Evolutionary conservation across 2,888 invertebrate species (phyloP).

Genomic region (Conomelus anceps): DNA sequence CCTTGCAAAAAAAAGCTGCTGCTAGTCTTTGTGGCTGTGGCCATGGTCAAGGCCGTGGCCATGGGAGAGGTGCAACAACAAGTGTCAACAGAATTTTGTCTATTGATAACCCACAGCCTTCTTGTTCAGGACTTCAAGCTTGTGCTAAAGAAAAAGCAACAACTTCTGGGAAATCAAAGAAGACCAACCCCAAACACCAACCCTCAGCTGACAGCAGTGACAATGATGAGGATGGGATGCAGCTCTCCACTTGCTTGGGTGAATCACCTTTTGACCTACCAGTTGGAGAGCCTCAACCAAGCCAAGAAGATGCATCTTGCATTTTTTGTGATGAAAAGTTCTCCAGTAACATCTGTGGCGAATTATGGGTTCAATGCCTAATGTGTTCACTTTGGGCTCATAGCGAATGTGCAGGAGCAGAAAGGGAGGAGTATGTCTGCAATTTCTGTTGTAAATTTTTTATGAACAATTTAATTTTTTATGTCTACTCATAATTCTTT

Average conservation of each 20-base stretch:
- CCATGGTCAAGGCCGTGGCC: background rate
- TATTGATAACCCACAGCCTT: background rate
- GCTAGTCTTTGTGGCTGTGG: no score
- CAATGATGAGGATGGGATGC: background rate
- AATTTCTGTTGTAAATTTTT: background rate
- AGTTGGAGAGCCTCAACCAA: background rate
- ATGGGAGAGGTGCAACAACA: background rate
- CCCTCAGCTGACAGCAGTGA: background rate
- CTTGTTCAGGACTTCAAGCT: background rate
- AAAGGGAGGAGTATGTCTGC: background rate
- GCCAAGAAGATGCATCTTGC: background rate
- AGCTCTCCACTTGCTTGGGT: background rate
- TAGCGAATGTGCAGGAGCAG: background rate
- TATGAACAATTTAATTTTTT: background rate
- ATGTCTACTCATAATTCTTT: background rate
- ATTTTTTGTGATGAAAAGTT: slow-evolving; percentile 2
- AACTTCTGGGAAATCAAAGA: no score
- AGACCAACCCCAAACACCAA: background rate
- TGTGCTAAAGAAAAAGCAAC: background rate
- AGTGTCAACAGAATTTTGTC: background rate
- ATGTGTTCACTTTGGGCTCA: background rate
- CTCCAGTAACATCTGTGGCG: background rate
- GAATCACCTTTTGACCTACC: background rate
- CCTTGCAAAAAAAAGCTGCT: background rate
- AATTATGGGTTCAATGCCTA: slow-evolving; percentile 5